phyloP scores from a whole-genome alignment of 2,113 vertebrate species.

The Heterotis niloticus region DNA sequence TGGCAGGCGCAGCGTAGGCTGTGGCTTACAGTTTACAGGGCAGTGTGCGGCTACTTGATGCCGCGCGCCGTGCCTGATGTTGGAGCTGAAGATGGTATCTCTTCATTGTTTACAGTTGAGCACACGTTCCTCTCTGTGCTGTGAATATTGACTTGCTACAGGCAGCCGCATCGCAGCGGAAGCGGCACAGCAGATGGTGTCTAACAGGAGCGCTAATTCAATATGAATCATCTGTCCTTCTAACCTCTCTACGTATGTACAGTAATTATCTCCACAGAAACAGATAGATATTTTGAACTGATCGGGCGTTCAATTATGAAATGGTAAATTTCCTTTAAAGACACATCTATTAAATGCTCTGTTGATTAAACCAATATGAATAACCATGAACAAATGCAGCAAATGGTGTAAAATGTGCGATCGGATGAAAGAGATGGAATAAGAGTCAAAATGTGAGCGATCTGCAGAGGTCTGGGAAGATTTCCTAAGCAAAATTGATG shows the following conservation, averaged over 20 bases:
- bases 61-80: not conserved
- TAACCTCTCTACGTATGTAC: not conserved
- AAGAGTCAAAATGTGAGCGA: not conserved
- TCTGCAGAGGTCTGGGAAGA: not conserved
- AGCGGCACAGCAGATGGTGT: not conserved
- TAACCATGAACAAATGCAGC: not conserved
- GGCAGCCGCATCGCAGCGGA: not conserved
- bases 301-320: constrained; percentile 17
- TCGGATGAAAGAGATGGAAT: not conserved
- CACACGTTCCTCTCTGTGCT: not conserved
- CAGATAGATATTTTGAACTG: constrained; percentile 12
- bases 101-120: not conserved
- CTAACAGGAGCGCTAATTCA: constrained; percentile 11
- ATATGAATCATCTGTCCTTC: constrained; percentile 13
- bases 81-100: not conserved
- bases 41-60: not conserved
- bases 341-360: constrained; percentile 19
- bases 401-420: not conserved
- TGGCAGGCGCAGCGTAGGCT: not conserved
- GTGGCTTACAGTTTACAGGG: not conserved
- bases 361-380: constrained; percentile 6
- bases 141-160: not conserved
- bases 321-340: constrained; percentile 8
- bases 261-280: not conserved
- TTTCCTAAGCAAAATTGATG: not conserved